These are phyloP conservation scores for Myotis planiceps DNA, from an alignment of 2,797 vertebrate genomes.

Conservation along the genomic window DNA sequence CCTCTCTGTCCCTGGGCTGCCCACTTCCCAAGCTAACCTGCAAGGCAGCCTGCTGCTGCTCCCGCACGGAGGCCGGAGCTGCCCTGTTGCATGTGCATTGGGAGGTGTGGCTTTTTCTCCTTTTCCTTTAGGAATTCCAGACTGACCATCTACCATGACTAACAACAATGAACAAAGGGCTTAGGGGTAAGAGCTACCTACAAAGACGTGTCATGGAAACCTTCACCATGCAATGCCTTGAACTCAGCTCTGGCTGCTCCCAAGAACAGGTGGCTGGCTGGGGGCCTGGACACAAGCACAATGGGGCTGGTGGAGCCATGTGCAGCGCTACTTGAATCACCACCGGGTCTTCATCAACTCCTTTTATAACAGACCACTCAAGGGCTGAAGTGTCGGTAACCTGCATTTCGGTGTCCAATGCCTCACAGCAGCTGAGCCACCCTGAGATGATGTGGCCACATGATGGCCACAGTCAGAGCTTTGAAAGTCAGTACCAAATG, in stretches of 20 bases:
- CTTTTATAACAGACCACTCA: constrained; percentile 87
- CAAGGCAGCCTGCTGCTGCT: constrained; percentile 33
- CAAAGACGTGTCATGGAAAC: constrained; percentile 81
- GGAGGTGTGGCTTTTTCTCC: constrained; percentile 71
- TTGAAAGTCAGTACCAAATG: constrained; percentile 78
- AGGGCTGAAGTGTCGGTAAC: constrained; percentile 89
- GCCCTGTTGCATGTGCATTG: constrained; percentile 11
- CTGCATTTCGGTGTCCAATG: constrained; percentile 83
- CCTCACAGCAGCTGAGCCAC: constrained; percentile 83
- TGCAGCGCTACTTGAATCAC: constrained; percentile 84
- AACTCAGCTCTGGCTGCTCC: constrained; percentile 78
- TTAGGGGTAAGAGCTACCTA: constrained; percentile 83
- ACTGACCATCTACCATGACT: constrained; percentile 65
- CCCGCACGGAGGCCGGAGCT: not conserved
- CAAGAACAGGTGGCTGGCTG: constrained; percentile 58
- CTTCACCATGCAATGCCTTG: constrained; percentile 86
- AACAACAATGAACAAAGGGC: constrained; percentile 82
- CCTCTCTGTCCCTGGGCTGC: constrained; percentile 41
- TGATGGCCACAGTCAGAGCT: constrained; percentile 46
- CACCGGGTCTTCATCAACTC: constrained; percentile 86
- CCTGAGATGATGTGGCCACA: constrained; percentile 64
- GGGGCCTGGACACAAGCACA: constrained; percentile 88
- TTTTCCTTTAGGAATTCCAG: constrained; percentile 75
- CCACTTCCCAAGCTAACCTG: constrained; percentile 30
- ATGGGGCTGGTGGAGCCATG: constrained; percentile 81